Evolutionary conservation across 35 echinoderm and acorn worm genomes (phyloP), one percentile per base, ranked within the genome.

Genomic region (Ophiothrix spiculata): DNA sequence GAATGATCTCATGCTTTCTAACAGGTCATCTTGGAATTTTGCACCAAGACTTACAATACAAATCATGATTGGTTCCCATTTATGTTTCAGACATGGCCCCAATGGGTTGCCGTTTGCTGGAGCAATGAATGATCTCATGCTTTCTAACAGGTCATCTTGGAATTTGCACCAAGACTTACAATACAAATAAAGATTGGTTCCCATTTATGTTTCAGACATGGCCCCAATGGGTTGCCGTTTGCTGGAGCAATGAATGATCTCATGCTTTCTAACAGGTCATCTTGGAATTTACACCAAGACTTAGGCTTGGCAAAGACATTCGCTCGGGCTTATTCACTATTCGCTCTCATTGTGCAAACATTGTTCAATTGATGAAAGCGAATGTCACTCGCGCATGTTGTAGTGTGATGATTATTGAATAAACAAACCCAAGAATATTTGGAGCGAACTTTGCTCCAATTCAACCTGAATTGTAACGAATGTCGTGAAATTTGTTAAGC

Each of bases 51-150:
- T 46, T 15, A 37, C 94, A 10, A 89, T n/a, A n/a, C n/a, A n/a
- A n/a, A n/a, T n/a, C n/a, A n/a, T n/a, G n/a, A n/a, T n/a, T n/a
- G n/a, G n/a, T n/a, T n/a, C n/a, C n/a, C 63, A 38, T 31, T 81
- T 38, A 82, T 31, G 69, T 31, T 39, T 19, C 56, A 98, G 95
- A 56, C 88, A 88, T 63, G 95, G 91, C 33, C 96, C 92, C 46
- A 99, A 92, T n/a, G 83, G 74, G 37, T 76, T 99, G 2, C 64
- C 86, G 33, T 99, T 94, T 94, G 96, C 96, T 4, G 96, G 96
- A 25, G 91, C 89, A 40, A 80, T 99, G 63, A 88, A 89, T 32
- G 86, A 93, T 54, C 1, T 97, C 11, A 23, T 73, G 40, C 31
- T 97, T 34, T 90, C 85, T 31, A 90, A 91, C 63, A 78, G 74